Conservation (phyloP, 2,797 vertebrate species). For the Aulostomus chinensis region DNA sequence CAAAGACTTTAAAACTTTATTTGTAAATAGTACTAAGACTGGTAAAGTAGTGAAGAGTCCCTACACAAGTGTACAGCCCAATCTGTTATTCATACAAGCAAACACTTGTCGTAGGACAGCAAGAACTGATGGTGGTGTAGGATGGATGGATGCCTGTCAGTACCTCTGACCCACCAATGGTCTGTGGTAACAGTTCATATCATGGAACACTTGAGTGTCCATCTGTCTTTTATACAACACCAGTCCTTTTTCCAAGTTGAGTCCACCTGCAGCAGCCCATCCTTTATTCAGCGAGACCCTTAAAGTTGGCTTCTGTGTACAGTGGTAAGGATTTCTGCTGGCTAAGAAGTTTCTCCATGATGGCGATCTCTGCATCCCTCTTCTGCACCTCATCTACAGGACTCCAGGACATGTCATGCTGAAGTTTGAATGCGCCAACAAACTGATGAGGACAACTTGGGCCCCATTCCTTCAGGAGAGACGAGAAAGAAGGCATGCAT, state of each 20-base stretch:
- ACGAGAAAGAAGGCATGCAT: no score
- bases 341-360: constrained; percentile 88
- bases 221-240: background rate
- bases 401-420: constrained; percentile 96
- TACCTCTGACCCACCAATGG: no score
- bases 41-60: no score
- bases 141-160: no score
- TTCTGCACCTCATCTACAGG: constrained; percentile 84
- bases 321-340: constrained; percentile 80
- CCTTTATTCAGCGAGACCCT: constrained; percentile 76
- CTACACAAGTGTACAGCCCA: no score
- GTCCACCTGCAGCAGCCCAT: background rate
- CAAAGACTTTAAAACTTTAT: no score
- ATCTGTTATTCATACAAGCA: no score
- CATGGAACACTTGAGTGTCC: no score
- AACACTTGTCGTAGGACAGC: no score
- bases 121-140: no score
- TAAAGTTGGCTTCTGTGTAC: constrained; percentile 80
- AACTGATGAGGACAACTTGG: constrained; percentile 84
- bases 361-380: constrained; percentile 83
- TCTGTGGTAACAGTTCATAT: no score
- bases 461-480: constrained; percentile 90
- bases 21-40: no score
- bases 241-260: background rate
- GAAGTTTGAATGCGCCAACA: constrained; percentile 90